Conservation (phyloP, 2,113 vertebrate species). For the Eurystomus gularis region DNA sequence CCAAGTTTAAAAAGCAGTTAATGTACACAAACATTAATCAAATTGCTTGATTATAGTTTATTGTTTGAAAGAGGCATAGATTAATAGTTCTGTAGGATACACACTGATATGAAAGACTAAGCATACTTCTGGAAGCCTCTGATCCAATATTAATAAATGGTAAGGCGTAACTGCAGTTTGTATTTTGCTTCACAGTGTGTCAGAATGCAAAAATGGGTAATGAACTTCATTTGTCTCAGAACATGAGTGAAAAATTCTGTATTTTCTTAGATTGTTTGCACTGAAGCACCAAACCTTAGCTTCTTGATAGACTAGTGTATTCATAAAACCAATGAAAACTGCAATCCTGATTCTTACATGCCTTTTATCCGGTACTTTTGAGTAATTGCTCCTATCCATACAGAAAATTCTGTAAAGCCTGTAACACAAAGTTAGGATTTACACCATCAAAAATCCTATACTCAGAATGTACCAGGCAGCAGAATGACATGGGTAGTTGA, state of each 20-base stretch:
- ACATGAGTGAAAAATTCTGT: background rate
- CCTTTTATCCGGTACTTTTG: background rate
- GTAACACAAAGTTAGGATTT: background rate
- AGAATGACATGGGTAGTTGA: background rate
- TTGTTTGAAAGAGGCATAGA: slow-evolving; percentile 51
- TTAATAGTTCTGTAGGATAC: slow-evolving; percentile 52
- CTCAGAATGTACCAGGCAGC: background rate
- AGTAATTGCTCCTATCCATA: background rate
- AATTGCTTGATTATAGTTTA: slow-evolving; percentile 42
- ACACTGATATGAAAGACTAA: slow-evolving; percentile 28
- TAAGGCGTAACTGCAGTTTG: background rate
- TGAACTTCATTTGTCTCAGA: background rate
- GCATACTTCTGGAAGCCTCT: background rate
- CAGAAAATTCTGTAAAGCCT: background rate
- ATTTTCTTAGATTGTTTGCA: background rate
- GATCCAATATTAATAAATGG: slow-evolving; percentile 27
- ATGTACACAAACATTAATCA: slow-evolving; percentile 49
- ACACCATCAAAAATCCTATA: background rate
- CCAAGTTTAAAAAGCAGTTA: slow-evolving; percentile 44
- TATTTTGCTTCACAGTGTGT: background rate
- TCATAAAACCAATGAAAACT: background rate
- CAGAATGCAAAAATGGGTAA: background rate
- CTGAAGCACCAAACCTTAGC: background rate
- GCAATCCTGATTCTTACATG: background rate
- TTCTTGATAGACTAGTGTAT: background rate